These are phyloP conservation scores for Takifugu rubripes DNA, from an alignment of 2,797 vertebrate species.

Conservation along the genomic window DNA sequence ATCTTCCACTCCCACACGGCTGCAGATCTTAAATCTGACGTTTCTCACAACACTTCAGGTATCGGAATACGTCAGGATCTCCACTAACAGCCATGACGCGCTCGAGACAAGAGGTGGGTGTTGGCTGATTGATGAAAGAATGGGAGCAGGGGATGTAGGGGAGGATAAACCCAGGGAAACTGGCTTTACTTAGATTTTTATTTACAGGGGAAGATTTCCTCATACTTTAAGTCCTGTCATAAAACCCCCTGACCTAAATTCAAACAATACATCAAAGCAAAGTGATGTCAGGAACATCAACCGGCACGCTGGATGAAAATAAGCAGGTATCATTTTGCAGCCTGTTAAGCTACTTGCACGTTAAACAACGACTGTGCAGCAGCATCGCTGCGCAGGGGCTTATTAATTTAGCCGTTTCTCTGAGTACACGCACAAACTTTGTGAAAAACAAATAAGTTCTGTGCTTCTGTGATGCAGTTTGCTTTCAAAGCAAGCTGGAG, in stretches of 20 bases:
- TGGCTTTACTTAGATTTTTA: constrained; percentile 46
- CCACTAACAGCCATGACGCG: constrained; percentile 46
- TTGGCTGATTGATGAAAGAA: constrained; percentile 63
- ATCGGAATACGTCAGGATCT: constrained; percentile 33
- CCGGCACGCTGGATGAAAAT: constrained; percentile 34
- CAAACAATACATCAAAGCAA: constrained; percentile 53
- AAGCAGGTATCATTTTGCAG: constrained; percentile 3
- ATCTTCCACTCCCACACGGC: constrained; percentile 13
- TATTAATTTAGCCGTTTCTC: too few relatives aligned
- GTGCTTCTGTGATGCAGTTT: too few relatives aligned
- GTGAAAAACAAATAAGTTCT: too few relatives aligned
- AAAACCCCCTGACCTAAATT: constrained; percentile 58
- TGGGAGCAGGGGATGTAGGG: constrained; percentile 44
- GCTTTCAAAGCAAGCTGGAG: too few relatives aligned
- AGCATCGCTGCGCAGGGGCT: too few relatives aligned
- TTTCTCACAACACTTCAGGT: constrained; percentile 53
- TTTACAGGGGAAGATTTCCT: constrained; percentile 42
- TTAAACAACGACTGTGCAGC: too few relatives aligned
- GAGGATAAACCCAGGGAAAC: constrained; percentile 46
- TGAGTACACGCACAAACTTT: too few relatives aligned
- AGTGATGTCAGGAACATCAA: constrained; percentile 18
- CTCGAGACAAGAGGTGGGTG: constrained; percentile 58
- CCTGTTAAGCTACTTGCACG: too few relatives aligned
- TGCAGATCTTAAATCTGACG: constrained; percentile 45
- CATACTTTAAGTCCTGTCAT: constrained; percentile 57